These are phyloP conservation scores for Phoxinus dragarum DNA, from an alignment of 2,797 vertebrate species.

Conservation along the genomic window DNA sequence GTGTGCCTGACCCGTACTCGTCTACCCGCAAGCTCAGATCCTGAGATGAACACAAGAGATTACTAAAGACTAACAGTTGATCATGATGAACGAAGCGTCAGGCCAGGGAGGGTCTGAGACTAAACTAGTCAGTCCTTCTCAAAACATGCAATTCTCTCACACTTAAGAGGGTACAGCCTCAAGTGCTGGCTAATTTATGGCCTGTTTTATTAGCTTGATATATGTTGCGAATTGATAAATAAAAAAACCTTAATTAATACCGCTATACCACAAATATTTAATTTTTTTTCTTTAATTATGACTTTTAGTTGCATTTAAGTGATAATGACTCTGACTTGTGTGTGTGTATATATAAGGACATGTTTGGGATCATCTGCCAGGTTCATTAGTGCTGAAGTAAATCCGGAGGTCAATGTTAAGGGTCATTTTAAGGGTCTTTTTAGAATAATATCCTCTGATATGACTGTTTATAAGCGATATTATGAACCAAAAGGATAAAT, in stretches of 20 bases:
- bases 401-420: constrained; percentile 20
- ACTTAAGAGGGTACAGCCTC: constrained; percentile 54
- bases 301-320: background rate
- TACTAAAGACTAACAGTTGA: constrained; percentile 78
- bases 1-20: constrained; percentile 61
- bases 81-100: constrained; percentile 75
- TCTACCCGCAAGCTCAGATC: constrained; percentile 46
- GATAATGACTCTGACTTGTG: background rate
- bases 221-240: background rate
- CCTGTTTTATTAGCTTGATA: constrained; percentile 10
- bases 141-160: constrained; percentile 74
- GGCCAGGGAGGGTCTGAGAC: constrained; percentile 70
- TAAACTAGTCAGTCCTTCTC: constrained; percentile 71
- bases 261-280: background rate
- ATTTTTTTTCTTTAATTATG: too few relatives aligned
- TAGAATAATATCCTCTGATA: constrained; percentile 9
- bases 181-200: background rate
- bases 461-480: constrained; percentile 17
- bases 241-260: background rate
- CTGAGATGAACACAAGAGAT: constrained; percentile 76
- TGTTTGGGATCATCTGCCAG: background rate
- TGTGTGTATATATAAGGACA: background rate
- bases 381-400: background rate
- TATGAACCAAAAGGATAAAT: background rate
- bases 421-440: constrained; percentile 32